Evolutionary conservation across 2,888 invertebrate species (phyloP).

Genomic region (Tenthredo livida): DNA sequence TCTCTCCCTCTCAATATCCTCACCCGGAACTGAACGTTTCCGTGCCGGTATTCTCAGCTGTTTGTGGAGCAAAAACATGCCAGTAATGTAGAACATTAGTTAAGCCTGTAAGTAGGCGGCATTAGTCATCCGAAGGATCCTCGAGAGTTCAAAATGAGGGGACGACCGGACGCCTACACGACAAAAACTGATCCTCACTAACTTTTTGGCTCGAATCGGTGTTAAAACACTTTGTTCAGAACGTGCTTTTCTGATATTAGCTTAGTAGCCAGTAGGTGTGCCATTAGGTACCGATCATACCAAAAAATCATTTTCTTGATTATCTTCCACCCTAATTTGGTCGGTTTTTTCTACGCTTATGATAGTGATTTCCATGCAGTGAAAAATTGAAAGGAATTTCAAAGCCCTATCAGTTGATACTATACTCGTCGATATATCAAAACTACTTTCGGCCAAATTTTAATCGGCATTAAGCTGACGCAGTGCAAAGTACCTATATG

Average conservation of each 20-base stretch:
- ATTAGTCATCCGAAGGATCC: constrained; percentile 54
- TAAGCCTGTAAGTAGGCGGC: constrained; percentile 32
- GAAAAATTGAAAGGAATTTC: background rate
- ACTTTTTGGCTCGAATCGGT: background rate
- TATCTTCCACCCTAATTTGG: background rate
- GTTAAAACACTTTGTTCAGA: background rate
- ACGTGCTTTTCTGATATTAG: constrained; percentile 19
- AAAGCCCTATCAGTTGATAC: background rate
- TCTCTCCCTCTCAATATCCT: background rate
- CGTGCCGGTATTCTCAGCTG: background rate
- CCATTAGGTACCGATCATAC: background rate
- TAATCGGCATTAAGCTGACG: background rate
- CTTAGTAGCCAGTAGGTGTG: background rate
- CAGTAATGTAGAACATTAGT: constrained; percentile 46
- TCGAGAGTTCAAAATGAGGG: constrained; percentile 38
- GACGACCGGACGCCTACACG: constrained; percentile 17
- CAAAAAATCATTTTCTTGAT: background rate
- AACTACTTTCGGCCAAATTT: background rate
- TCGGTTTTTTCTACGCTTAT: background rate
- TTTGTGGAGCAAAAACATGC: constrained; percentile 40
- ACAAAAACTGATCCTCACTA: constrained; percentile 40
- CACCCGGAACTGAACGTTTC: background rate
- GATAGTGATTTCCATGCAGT: background rate
- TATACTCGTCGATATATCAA: background rate
- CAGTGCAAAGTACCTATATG: background rate